Percentiles rank a stretch among this genome's conserved stretches.
These are phyloP conservation scores for Heliconius eleuchia DNA, from an alignment of 1,140 invertebrate species.

Conservation along the genomic window DNA sequence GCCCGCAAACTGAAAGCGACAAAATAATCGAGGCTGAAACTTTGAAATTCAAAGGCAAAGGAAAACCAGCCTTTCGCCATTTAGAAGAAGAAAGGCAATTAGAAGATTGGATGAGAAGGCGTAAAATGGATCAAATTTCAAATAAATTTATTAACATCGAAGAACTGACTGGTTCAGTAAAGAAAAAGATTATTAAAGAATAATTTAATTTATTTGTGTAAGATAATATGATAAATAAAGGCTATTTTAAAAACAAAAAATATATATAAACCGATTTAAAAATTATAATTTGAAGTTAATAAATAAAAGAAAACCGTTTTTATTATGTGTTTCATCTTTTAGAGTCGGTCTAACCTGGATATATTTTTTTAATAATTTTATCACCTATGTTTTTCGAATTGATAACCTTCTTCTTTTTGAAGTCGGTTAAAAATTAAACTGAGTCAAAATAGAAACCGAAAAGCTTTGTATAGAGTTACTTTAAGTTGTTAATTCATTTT, in stretches of 20 bases:
- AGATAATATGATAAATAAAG: not conserved
- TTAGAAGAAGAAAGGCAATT: slow-evolving; percentile 27
- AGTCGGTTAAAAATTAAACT: too few species aligned
- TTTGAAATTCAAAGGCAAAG: slow-evolving; percentile 50
- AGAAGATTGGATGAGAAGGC: slow-evolving; percentile 11
- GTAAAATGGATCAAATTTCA: slow-evolving; percentile 21
- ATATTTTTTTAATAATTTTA: too few species aligned
- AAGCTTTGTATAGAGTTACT: not conserved
- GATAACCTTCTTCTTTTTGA: too few species aligned
- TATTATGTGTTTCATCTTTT: too few species aligned
- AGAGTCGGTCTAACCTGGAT: too few species aligned
- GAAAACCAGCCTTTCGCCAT: slow-evolving; percentile 44
- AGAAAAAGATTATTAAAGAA: not conserved
- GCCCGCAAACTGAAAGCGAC: slow-evolving; percentile 41
- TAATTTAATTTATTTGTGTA: not conserved
- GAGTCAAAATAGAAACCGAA: not conserved
- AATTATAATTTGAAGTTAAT: too few species aligned
- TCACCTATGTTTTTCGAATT: too few species aligned
- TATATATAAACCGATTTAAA: too few species aligned
- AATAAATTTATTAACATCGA: slow-evolving; percentile 25
- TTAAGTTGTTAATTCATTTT: not conserved
- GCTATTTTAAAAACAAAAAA: too few species aligned
- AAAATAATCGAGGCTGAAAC: slow-evolving; percentile 45
- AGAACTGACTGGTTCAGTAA: not conserved
- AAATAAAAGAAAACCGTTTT: too few species aligned